phyloP scores from a whole-genome alignment of 2,888 invertebrate species.

The Latrodectus elegans region DNA sequence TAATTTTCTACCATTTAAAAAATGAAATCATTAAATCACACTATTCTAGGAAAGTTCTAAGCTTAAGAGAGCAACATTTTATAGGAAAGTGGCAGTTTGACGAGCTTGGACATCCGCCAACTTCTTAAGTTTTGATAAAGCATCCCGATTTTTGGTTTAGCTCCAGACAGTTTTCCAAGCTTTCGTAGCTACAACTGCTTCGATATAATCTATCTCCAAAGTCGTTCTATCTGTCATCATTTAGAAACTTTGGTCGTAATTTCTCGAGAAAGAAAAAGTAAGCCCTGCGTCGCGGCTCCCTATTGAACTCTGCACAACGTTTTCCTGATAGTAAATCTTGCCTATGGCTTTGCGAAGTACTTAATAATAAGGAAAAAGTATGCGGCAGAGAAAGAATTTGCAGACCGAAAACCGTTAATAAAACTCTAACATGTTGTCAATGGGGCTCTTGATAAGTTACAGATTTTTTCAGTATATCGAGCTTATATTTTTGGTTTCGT shows the following conservation, averaged over 20 bases:
- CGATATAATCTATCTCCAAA: slow-evolving; percentile 58
- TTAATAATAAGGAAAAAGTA: background rate
- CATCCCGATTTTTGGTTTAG: slow-evolving; percentile 62
- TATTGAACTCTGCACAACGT: slow-evolving; percentile 41
- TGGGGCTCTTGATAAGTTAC: no score
- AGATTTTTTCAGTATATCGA: no score
- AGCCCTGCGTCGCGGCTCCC: background rate
- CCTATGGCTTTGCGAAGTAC: background rate
- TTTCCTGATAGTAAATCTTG: slow-evolving; percentile 17
- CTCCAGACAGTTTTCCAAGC: slow-evolving; percentile 50
- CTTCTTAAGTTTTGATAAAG: slow-evolving; percentile 67
- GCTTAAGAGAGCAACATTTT: slow-evolving; percentile 60
- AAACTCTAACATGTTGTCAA: background rate
- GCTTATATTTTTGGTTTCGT: no score
- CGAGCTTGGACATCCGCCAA: slow-evolving; percentile 61
- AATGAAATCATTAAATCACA: slow-evolving; percentile 62
- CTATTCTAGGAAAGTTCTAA: slow-evolving; percentile 61
- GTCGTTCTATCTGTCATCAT: slow-evolving; percentile 62
- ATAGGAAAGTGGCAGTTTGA: slow-evolving; percentile 54
- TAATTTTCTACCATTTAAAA: slow-evolving; percentile 55
- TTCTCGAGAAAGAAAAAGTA: slow-evolving; percentile 42
- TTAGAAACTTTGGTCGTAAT: slow-evolving; percentile 64
- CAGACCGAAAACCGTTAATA: background rate
- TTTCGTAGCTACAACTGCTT: slow-evolving; percentile 31
- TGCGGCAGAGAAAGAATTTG: background rate